A percentile compares a stretch with the other conserved stretches of the same genome.
Evolutionary conservation across 2,113 vertebrate species (phyloP).

Genomic region (Cryptotis parvus): DNA sequence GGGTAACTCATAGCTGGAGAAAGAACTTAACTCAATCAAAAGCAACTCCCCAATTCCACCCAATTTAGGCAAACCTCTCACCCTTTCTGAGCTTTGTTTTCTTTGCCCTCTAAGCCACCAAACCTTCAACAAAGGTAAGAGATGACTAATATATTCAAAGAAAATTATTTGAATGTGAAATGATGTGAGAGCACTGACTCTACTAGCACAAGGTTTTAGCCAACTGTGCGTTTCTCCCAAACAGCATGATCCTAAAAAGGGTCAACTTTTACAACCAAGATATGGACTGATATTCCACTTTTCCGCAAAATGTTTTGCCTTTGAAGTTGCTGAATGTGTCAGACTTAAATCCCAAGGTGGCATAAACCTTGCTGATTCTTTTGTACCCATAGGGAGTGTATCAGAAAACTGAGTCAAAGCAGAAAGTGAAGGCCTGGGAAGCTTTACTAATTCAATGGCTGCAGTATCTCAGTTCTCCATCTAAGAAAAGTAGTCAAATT

Average conservation of each 20-base stretch:
- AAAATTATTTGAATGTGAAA: background rate
- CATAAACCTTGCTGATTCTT: background rate
- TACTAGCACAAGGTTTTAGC: background rate
- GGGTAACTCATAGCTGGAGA: background rate
- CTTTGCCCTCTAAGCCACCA: background rate
- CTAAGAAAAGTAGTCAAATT: slow-evolving; percentile 67
- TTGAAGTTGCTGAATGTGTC: background rate
- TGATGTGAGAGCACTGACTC: background rate
- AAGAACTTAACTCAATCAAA: background rate
- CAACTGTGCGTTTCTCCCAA: background rate
- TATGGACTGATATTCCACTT: background rate
- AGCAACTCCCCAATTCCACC: background rate
- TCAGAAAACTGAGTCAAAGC: background rate
- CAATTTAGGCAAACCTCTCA: background rate
- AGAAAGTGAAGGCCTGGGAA: background rate
- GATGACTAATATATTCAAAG: background rate
- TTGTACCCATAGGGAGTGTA: background rate
- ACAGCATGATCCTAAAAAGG: background rate
- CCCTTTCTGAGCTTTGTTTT: background rate
- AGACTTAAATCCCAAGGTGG: background rate
- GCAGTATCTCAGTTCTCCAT: slow-evolving; percentile 59
- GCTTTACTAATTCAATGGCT: slow-evolving; percentile 65
- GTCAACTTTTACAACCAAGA: background rate
- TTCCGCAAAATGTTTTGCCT: background rate
- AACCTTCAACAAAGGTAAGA: slow-evolving; percentile 3